A percentile compares a stretch with the other conserved stretches of the same genome.
Evolutionary conservation across 2,113 vertebrate genomes (phyloP).

Genomic region (Heterochromis multidens): DNA sequence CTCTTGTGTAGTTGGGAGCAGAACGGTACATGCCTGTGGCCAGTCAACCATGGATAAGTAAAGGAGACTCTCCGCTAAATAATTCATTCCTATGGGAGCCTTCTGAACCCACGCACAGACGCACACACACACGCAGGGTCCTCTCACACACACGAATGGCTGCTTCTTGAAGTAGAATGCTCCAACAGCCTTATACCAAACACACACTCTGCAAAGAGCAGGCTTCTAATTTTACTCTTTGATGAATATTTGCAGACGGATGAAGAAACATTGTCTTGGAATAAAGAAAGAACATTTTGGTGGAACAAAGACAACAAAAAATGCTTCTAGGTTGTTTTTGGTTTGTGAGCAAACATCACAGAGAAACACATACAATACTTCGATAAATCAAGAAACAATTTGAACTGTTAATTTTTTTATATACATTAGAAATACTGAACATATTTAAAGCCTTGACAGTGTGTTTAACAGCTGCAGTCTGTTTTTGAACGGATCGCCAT

Average conservation of each 20-base stretch:
- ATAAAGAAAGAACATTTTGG: slow-evolving; percentile 23
- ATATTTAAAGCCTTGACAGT: too few relatives aligned
- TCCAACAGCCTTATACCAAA: background rate
- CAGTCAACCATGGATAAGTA: slow-evolving; percentile 66
- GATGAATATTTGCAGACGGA: slow-evolving; percentile 64
- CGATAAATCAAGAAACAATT: background rate
- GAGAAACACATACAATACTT: background rate
- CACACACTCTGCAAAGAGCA: slow-evolving; percentile 4
- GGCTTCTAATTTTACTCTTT: slow-evolving; percentile 60
- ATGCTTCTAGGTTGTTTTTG: background rate
- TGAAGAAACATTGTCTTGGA: slow-evolving; percentile 46
- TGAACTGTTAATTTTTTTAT: background rate
- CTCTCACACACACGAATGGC: slow-evolving; percentile 19
- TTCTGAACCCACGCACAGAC: slow-evolving; percentile 29
- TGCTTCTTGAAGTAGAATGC: slow-evolving; percentile 24
- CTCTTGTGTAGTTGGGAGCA: slow-evolving; percentile 54
- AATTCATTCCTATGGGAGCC: slow-evolving; percentile 67
- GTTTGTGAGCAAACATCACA: background rate
- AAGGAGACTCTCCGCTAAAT: slow-evolving; percentile 74
- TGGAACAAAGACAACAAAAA: background rate
- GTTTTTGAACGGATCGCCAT: too few relatives aligned
- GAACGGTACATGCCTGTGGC: slow-evolving; percentile 50
- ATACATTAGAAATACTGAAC: too few relatives aligned
- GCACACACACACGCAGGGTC: slow-evolving; percentile 13
- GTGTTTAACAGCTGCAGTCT: background rate